phyloP scores from a whole-genome alignment of 2,113 vertebrate species.

The Eptesicus fuscus region DNA sequence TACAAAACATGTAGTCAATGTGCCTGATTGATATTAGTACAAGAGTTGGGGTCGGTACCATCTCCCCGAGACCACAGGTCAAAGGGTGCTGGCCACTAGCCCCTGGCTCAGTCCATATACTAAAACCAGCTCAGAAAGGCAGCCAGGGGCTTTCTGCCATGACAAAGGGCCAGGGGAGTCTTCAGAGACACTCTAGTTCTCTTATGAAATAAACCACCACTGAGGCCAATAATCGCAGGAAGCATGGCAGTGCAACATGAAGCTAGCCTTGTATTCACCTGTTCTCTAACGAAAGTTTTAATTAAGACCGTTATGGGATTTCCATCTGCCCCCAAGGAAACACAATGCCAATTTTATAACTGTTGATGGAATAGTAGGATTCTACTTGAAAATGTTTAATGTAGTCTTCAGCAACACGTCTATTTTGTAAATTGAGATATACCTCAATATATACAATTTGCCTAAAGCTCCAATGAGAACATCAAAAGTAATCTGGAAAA shows the following conservation, averaged over 20 bases:
- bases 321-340: background rate
- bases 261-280: background rate
- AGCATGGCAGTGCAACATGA: background rate
- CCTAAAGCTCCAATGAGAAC: conserved; percentile 40
- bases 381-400: conserved; percentile 41
- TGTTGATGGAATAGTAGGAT: conserved; percentile 5
- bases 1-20: background rate
- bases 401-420: conserved; percentile 14
- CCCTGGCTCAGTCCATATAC: background rate
- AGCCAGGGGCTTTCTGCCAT: background rate
- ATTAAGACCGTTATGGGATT: conserved; percentile 41
- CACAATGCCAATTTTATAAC: conserved; percentile 16
- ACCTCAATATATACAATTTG: conserved; percentile 36
- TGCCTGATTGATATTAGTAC: background rate
- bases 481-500: conserved; percentile 65
- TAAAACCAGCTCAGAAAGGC: background rate
- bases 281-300: conserved; percentile 47
- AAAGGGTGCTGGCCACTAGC: background rate
- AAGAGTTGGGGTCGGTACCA: background rate
- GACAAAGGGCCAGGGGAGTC: background rate
- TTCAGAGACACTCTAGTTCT: background rate
- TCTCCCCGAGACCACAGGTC: background rate
- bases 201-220: conserved; percentile 29
- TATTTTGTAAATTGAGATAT: conserved; percentile 44
- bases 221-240: conserved; percentile 29